phyloP scores from a whole-genome alignment of 2,113 vertebrate genomes.

The Ophiodon elongatus region DNA sequence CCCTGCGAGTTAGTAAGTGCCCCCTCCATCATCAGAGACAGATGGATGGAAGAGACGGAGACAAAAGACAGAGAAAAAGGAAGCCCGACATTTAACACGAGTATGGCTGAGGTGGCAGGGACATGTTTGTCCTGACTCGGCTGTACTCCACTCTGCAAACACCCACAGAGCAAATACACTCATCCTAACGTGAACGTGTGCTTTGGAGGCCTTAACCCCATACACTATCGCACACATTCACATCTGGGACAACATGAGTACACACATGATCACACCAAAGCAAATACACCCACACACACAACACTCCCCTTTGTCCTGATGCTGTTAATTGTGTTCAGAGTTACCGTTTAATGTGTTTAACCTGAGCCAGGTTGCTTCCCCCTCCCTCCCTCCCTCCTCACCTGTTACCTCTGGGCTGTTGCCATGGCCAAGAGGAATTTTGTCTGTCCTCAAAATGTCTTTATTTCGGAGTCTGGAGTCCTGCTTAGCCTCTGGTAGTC shows the following conservation, averaged over 20 bases:
- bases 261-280: constrained; percentile 35
- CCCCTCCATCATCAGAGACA: neutral
- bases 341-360: constrained; percentile 19
- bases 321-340: constrained; percentile 5
- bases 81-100: neutral
- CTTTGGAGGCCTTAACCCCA: neutral
- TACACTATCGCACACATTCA: neutral
- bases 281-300: constrained; percentile 44
- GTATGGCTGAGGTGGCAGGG: neutral
- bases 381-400: neutral
- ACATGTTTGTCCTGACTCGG: constrained; percentile 7
- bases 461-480: neutral
- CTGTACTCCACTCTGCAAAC: constrained; percentile 39
- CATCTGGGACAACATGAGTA: constrained; percentile 26
- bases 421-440: neutral
- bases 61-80: neutral
- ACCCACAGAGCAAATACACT: constrained; percentile 39
- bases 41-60: neutral
- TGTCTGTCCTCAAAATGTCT: neutral
- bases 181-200: constrained; percentile 2
- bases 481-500: neutral
- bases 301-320: neutral
- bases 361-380: neutral
- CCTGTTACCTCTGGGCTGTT: neutral
- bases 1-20: neutral